Conservation (phyloP, 2,888 invertebrate genomes). For the Caenorhabditis sp. region DNA sequence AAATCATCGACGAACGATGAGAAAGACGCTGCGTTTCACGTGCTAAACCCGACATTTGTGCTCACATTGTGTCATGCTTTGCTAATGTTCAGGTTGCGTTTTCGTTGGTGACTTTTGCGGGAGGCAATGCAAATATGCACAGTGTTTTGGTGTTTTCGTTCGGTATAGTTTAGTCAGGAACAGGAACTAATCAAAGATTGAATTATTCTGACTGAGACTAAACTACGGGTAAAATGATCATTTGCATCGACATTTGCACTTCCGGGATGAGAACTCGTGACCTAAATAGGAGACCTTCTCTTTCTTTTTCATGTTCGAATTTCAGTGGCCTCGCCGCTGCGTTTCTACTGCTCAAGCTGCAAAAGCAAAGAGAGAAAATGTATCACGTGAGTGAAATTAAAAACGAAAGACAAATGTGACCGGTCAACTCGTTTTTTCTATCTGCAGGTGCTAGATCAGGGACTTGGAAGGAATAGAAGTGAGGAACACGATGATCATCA, state of each 20-base stretch:
- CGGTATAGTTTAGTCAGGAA: constrained; percentile 8
- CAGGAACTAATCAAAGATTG: constrained; percentile 1
- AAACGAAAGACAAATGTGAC: constrained; percentile 26
- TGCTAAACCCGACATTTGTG: constrained; percentile 71
- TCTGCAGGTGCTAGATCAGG: constrained; percentile 67
- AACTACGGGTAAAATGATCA: constrained; percentile 26
- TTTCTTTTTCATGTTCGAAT: constrained; percentile 35
- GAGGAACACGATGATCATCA: constrained; percentile 69
- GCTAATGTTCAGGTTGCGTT: constrained; percentile 68
- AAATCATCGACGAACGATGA: constrained; percentile 41
- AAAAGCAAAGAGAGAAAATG: constrained; percentile 70
- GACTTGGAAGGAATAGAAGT: constrained; percentile 65
- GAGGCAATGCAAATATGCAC: constrained; percentile 14
- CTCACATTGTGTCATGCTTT: constrained; percentile 72
- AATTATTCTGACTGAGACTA: not conserved
- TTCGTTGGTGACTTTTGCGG: constrained; percentile 14
- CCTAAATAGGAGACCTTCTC: constrained; percentile 9
- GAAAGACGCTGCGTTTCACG: constrained; percentile 63
- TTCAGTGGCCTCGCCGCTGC: constrained; percentile 70
- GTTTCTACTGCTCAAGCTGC: constrained; percentile 67
- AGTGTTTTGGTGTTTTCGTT: no score
- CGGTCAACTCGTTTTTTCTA: constrained; percentile 11
- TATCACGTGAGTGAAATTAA: constrained; percentile 65
- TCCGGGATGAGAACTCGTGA: constrained; percentile 20
- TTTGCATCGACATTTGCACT: constrained; percentile 16